Conservation (phyloP, 2,888 invertebrate species). For the Gastracanthus pulcherrimus region DNA sequence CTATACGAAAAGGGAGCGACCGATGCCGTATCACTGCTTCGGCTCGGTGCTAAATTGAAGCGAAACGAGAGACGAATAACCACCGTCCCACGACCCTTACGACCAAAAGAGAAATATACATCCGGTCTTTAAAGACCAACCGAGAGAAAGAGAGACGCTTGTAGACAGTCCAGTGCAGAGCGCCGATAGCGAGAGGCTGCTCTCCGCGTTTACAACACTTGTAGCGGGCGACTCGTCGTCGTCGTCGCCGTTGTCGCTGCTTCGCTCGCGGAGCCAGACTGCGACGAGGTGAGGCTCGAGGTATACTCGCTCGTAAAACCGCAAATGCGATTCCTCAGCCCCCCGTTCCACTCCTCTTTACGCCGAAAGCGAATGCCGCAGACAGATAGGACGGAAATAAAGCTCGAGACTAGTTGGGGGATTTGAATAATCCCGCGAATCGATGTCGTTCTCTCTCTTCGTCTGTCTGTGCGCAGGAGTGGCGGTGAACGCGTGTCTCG, state of each 20-base stretch:
- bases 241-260: neutral
- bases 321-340: constrained; percentile 61
- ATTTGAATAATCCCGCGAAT: constrained; percentile 64
- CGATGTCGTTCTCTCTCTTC: constrained; percentile 55
- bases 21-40: neutral
- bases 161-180: neutral
- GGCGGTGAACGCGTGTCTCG: too few species aligned
- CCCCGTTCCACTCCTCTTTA: neutral
- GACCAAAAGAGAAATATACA: too few species aligned
- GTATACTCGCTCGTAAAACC: constrained; percentile 61
- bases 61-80: neutral
- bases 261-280: too few species aligned
- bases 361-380: constrained; percentile 55
- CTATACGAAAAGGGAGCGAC: neutral
- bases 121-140: too few species aligned
- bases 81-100: too few species aligned
- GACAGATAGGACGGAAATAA: constrained; percentile 63
- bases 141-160: neutral
- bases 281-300: neutral
- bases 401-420: constrained; percentile 60
- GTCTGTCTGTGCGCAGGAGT: neutral
- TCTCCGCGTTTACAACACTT: too few species aligned
- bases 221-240: neutral
- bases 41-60: neutral
- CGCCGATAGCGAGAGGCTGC: neutral